Conservation (phyloP, 2,113 vertebrate species). For the Bubo bubo region DNA sequence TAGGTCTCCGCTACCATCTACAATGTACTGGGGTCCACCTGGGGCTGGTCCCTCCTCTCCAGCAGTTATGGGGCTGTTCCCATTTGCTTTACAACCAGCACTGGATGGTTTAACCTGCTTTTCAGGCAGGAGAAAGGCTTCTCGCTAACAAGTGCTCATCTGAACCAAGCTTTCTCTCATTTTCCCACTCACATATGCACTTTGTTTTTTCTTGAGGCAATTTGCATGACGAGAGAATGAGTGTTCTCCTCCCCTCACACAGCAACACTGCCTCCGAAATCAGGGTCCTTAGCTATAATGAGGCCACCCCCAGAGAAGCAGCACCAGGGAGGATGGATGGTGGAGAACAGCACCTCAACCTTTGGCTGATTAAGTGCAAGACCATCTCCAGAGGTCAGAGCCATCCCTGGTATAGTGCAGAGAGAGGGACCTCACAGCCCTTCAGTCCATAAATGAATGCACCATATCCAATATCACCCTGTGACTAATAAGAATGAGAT, state of each 20-base stretch:
- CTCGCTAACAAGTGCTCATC: not conserved
- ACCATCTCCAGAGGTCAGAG: not conserved
- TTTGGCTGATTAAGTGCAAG: not conserved
- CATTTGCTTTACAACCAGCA: not conserved
- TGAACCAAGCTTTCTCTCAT: not conserved
- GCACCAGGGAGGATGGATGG: not conserved
- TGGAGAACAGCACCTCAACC: not conserved
- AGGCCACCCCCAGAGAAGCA: not conserved
- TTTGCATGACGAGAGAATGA: not conserved
- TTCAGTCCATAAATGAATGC: not conserved
- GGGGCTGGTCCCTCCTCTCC: not conserved
- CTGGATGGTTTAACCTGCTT: not conserved
- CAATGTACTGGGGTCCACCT: rapidly evolving
- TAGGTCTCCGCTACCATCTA: not conserved
- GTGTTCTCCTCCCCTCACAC: not conserved
- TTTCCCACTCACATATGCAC: not conserved
- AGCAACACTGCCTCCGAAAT: not conserved
- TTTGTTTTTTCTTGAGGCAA: not conserved
- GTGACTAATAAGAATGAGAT: not conserved
- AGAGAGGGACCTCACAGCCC: not conserved
- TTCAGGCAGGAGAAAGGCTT: not conserved
- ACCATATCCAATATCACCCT: not conserved
- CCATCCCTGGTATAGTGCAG: rapidly evolving
- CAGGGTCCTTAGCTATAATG: not conserved
- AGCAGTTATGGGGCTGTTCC: not conserved